These are phyloP conservation scores for Margaritifera margaritifera DNA, from an alignment of 2,888 invertebrate genomes.

Conservation along the genomic window DNA sequence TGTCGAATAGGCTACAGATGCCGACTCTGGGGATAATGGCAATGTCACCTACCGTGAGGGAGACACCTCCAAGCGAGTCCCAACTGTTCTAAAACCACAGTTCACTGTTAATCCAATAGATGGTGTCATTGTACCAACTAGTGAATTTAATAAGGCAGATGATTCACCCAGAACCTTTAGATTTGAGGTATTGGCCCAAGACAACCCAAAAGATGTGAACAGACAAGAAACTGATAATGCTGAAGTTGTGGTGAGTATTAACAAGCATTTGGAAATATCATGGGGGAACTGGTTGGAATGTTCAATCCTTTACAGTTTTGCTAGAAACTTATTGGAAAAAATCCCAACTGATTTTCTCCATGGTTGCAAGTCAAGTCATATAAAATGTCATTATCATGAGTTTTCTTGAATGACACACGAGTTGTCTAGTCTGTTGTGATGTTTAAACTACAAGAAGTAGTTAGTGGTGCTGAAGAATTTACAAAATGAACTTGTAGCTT, in stretches of 20 bases:
- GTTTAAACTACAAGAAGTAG: too few species aligned
- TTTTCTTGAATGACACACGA: too few species aligned
- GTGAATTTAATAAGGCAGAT: constrained; percentile 18
- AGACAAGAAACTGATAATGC: constrained; percentile 32
- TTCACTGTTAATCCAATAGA: constrained; percentile 20
- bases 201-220: constrained; percentile 34
- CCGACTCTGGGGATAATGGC: constrained; percentile 88
- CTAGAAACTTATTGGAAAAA: too few species aligned
- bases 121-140: constrained; percentile 25
- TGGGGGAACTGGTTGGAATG: not conserved
- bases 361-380: too few species aligned
- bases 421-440: too few species aligned
- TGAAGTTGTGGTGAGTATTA: constrained; percentile 44
- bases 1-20: constrained; percentile 82
- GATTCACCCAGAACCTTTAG: constrained; percentile 22
- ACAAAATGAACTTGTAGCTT: too few species aligned
- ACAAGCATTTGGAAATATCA: not conserved
- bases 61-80: constrained; percentile 75
- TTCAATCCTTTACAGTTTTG: too few species aligned
- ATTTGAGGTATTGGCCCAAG: constrained; percentile 43
- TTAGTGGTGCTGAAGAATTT: too few species aligned
- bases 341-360: too few species aligned
- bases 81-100: constrained; percentile 65
- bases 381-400: too few species aligned
- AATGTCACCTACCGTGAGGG: constrained; percentile 80